Percentiles rank a stretch among this genome's conserved stretches.
phyloP scores from a whole-genome alignment of 2,113 vertebrate genomes.

The Siniperca knerii region DNA sequence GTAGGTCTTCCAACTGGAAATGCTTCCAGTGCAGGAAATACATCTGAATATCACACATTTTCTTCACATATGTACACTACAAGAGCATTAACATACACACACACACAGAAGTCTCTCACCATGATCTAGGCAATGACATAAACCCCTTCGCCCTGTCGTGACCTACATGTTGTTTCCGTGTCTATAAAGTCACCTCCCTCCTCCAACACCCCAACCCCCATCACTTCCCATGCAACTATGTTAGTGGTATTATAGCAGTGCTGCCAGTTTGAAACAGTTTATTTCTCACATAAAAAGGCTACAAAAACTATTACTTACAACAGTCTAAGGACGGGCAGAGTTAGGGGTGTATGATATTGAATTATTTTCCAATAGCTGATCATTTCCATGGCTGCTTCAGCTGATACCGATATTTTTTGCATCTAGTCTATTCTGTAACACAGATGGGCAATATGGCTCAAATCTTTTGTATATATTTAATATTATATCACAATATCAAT shows the following conservation, averaged over 20 bases:
- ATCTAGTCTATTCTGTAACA: background rate
- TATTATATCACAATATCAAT: background rate
- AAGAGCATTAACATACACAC: background rate
- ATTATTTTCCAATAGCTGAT: background rate
- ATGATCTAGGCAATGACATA: background rate
- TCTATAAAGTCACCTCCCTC: slow-evolving; percentile 23
- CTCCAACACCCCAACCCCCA: slow-evolving; percentile 23
- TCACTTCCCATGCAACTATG: background rate
- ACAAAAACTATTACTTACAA: background rate
- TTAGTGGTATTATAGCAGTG: background rate
- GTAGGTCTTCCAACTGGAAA: background rate
- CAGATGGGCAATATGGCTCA: no score
- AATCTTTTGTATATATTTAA: background rate
- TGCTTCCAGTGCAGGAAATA: background rate
- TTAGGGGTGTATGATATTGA: background rate
- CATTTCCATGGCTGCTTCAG: background rate
- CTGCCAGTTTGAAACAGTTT: background rate
- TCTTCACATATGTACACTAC: background rate
- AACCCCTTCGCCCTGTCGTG: slow-evolving; percentile 26
- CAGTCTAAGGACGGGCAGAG: no score
- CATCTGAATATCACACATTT: background rate
- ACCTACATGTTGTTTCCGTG: slow-evolving; percentile 50
- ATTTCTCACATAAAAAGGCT: background rate
- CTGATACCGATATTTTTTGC: background rate
- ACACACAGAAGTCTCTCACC: background rate